A percentile compares a stretch with the other conserved stretches of the same genome.
These are phyloP conservation scores for Teleogryllus occipitalis DNA, from an alignment of 1,140 invertebrate species.

Conservation along the genomic window DNA sequence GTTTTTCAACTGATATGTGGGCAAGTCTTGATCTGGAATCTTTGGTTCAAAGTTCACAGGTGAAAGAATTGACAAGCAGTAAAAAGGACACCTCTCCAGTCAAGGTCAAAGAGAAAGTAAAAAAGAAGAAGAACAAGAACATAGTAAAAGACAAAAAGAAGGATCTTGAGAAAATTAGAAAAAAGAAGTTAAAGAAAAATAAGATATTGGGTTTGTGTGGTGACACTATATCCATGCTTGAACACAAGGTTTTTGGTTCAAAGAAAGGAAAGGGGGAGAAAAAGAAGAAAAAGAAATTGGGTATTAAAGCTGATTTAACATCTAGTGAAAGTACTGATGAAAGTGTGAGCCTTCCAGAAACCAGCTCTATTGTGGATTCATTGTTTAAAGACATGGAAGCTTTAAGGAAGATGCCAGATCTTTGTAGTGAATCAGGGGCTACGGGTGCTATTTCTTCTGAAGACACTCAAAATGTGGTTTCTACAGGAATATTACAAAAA, in stretches of 20 bases:
- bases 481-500: not conserved
- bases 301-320: not conserved
- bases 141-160: not conserved
- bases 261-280: not conserved
- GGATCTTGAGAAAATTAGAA: not conserved
- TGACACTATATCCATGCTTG: not conserved
- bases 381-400: not conserved
- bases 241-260: not conserved
- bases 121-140: not conserved
- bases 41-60: not conserved
- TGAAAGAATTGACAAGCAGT: not conserved
- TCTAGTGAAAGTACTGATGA: not conserved
- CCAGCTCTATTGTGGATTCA: not conserved
- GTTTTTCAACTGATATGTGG: not conserved
- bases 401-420: not conserved
- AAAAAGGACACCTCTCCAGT: not conserved
- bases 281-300: not conserved
- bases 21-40: not conserved
- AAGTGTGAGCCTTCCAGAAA: not conserved
- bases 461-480: not conserved
- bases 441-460: not conserved
- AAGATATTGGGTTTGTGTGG: not conserved
- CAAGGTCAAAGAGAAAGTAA: not conserved
- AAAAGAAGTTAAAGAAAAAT: not conserved
- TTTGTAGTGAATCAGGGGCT: too few relatives aligned